Conservation (phyloP, 1,140 invertebrate genomes). For the Atta cephalotes region DNA sequence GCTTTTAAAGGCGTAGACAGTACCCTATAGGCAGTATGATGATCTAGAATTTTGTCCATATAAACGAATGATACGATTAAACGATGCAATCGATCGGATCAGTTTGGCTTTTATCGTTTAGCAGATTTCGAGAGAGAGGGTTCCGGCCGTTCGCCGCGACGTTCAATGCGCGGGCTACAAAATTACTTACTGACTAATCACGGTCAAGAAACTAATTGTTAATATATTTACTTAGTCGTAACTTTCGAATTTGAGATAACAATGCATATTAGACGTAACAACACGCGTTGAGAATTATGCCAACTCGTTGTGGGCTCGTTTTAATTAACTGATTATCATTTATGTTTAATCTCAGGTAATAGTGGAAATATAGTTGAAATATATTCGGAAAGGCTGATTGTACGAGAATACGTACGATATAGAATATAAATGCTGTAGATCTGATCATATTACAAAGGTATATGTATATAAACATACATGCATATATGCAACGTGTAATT, state of each 20-base stretch:
- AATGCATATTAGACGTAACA: constrained; percentile 33
- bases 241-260: constrained; percentile 30
- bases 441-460: constrained; percentile 58
- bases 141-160: not conserved
- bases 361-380: constrained; percentile 26
- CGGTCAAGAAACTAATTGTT: constrained; percentile 5
- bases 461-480: constrained; percentile 60
- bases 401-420: constrained; percentile 11
- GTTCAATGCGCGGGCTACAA: not conserved
- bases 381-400: constrained; percentile 53
- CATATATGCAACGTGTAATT: constrained; percentile 64
- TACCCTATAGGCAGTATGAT: constrained; percentile 57
- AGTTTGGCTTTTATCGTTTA: constrained; percentile 43
- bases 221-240: constrained; percentile 37
- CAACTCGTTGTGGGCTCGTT: constrained; percentile 10
- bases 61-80: constrained; percentile 49
- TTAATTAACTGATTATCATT: constrained; percentile 36
- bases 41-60: constrained; percentile 64
- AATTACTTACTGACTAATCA: constrained; percentile 31
- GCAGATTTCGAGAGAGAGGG: constrained; percentile 1
- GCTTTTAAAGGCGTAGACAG: constrained; percentile 57
- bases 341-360: constrained; percentile 60
- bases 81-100: constrained; percentile 56
- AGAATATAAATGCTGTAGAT: constrained; percentile 43
- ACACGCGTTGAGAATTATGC: not conserved